phyloP scores from a whole-genome alignment of 2,888 invertebrate genomes.

The Proisotoma minuta region DNA sequence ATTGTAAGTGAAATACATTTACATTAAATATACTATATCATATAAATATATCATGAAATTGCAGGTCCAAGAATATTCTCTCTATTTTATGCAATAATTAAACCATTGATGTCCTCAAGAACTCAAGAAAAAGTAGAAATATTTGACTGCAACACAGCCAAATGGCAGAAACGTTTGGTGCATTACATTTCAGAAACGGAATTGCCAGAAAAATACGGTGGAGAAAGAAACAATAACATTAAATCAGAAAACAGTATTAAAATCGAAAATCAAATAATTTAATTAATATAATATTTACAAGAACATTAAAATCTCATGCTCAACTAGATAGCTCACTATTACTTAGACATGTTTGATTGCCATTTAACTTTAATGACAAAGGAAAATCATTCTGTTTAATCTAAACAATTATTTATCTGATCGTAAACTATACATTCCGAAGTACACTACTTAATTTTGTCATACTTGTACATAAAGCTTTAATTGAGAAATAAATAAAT shows the following conservation, averaged over 20 bases:
- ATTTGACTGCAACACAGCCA: constrained; percentile 16
- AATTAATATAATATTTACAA: no score
- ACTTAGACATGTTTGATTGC: no score
- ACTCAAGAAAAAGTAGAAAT: constrained; percentile 21
- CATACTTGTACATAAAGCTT: no score
- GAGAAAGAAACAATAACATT: neutral
- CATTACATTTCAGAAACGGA: constrained; percentile 23
- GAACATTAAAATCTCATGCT: no score
- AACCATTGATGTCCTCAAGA: constrained; percentile 26
- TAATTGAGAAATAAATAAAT: no score
- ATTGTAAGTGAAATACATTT: constrained; percentile 16
- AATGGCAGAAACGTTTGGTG: constrained; percentile 22
- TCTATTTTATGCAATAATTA: constrained; percentile 21
- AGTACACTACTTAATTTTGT: no score
- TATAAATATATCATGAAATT: neutral
- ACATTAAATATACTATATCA: neutral
- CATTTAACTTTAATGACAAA: no score
- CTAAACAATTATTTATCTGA: no score
- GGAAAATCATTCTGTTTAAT: no score
- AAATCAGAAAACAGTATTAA: neutral
- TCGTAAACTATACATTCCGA: no score
- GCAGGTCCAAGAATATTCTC: constrained; percentile 28
- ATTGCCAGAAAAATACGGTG: constrained; percentile 19
- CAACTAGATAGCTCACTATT: no score
- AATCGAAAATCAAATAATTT: no score